phyloP scores from a whole-genome alignment of 23 tunicate genomes.

The Aplidium turbinatum region DNA sequence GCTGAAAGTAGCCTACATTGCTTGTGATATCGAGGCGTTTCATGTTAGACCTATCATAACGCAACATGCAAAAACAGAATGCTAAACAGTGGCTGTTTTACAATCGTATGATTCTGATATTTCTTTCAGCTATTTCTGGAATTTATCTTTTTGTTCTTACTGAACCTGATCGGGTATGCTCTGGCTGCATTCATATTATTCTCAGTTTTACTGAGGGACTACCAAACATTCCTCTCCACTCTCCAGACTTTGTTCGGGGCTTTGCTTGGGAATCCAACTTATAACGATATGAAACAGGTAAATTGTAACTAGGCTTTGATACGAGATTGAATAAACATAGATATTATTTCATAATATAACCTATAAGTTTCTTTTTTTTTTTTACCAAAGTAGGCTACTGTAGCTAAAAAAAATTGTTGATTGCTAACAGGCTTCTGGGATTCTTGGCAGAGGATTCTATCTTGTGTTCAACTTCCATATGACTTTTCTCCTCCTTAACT shows the following conservation, averaged over 20 bases:
- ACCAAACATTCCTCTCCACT: slow-evolving; percentile 15
- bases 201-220: slow-evolving; percentile 8
- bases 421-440: slow-evolving; percentile 1
- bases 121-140: slow-evolving; percentile 19
- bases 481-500: slow-evolving; percentile 40
- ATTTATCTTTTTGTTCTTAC: neutral
- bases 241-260: slow-evolving; percentile 29
- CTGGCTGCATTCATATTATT: slow-evolving; percentile 18
- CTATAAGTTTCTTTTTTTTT: no score
- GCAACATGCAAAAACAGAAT: no score
- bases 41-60: no score
- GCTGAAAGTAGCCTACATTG: no score
- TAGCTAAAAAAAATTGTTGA: neutral
- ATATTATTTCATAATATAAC: no score
- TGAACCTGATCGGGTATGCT: slow-evolving; percentile 27
- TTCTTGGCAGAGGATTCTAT: slow-evolving; percentile 29
- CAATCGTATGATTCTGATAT: neutral
- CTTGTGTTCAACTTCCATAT: slow-evolving; percentile 38
- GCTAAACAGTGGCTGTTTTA: neutral
- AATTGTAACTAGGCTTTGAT: no score
- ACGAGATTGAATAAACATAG: no score
- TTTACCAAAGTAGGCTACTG: no score
- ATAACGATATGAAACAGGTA: slow-evolving; percentile 32
- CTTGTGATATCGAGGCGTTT: no score
- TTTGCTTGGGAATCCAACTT: slow-evolving; percentile 33